phyloP scores from a whole-genome alignment of 2,888 invertebrate genomes.

The Callinectes sapidus region DNA sequence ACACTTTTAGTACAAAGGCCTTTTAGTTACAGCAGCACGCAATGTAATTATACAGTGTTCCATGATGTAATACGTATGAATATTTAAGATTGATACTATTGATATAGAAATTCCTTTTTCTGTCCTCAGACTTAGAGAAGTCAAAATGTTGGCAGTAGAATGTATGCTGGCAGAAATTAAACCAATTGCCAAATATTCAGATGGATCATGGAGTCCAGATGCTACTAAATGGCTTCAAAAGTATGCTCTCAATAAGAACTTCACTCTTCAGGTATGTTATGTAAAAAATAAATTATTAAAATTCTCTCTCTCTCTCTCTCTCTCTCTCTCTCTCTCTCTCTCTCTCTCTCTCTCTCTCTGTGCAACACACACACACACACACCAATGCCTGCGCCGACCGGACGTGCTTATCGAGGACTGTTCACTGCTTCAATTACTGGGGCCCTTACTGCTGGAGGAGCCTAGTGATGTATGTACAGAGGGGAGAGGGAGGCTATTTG shows the following conservation, averaged over 20 bases:
- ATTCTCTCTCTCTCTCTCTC: background rate
- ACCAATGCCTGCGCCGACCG: no score
- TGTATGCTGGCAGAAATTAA: conserved; percentile 61
- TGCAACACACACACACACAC: no score
- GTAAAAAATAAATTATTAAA: background rate
- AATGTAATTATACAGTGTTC: no score
- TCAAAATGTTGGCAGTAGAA: conserved; percentile 67
- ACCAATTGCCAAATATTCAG: conserved; percentile 40
- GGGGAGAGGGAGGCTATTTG: no score
- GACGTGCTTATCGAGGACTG: no score
- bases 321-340: conserved; percentile 32
- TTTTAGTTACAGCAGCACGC: no score
- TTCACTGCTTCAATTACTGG: no score
- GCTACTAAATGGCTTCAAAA: conserved; percentile 55
- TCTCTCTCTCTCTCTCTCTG: conserved; percentile 6
- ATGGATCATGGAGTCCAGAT: conserved; percentile 53
- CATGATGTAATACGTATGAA: no score
- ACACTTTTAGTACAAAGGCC: no score
- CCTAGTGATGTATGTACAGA: no score
- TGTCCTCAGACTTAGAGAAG: conserved; percentile 46
- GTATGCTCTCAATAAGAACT: conserved; percentile 37
- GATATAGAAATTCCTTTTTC: background rate
- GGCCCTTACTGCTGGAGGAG: no score
- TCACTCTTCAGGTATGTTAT: conserved; percentile 57
- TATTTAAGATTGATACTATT: no score